Conservation (phyloP, 2,797 vertebrate genomes). For the Arrhamphus sclerolepis region DNA sequence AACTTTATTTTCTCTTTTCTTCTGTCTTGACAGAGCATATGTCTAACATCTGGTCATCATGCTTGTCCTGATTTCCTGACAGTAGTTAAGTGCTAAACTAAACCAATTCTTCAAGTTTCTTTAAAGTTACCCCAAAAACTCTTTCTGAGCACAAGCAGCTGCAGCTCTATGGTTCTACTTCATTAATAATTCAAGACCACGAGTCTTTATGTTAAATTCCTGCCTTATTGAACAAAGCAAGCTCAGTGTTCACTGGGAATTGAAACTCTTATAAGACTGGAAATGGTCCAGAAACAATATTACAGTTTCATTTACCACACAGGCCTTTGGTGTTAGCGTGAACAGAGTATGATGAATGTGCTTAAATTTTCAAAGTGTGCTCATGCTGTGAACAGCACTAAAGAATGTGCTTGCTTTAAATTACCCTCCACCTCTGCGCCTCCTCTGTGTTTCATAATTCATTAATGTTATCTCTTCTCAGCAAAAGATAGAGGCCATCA, state of each 20-base stretch:
- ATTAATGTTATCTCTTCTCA: conserved; percentile 47
- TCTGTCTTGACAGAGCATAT: conserved; percentile 59
- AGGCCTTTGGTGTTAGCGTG: conserved; percentile 9
- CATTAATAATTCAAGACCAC: conserved; percentile 63
- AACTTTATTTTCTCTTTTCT: not conserved
- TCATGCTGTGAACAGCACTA: conserved; percentile 7
- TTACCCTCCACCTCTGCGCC: conserved; percentile 30
- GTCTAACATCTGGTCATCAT: conserved; percentile 60
- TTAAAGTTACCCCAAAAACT: conserved; percentile 55
- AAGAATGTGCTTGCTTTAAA: conserved; percentile 21
- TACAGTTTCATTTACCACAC: conserved; percentile 16
- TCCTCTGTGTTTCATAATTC: conserved; percentile 40
- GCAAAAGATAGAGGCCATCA: conserved; percentile 20
- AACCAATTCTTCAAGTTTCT: conserved; percentile 29
- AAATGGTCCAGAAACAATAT: conserved; percentile 54
- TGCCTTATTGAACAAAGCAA: conserved; percentile 29
- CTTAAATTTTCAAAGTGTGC: conserved; percentile 4
- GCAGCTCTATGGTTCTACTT: conserved; percentile 36
- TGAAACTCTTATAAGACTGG: conserved; percentile 41
- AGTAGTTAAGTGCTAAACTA: conserved; percentile 37
- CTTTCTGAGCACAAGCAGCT: conserved; percentile 58
- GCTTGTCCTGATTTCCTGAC: conserved; percentile 38
- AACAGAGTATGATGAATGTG: conserved; percentile 7
- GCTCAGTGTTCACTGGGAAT: conserved; percentile 37
- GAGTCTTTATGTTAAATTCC: conserved; percentile 43